Evolutionary conservation across 2,113 vertebrate species (phyloP), one percentile per base, ranked within the genome.

Genomic region (Coptodon rendalli): DNA sequence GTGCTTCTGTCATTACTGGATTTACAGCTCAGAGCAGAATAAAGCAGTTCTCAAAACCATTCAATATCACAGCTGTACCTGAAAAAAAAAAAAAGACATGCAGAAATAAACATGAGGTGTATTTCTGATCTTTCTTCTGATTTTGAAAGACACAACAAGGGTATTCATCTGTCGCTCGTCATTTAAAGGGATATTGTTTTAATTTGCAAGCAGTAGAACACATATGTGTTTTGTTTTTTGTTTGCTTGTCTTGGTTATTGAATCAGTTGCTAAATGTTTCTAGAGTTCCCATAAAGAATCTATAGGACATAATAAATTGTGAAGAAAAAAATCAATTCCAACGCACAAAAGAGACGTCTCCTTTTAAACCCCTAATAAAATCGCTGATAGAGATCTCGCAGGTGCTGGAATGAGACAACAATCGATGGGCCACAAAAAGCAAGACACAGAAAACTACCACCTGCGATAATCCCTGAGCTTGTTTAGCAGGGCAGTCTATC

Each of bases 1-100:
- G 85, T 85, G 81, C 59, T 36, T 92, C 90, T 86, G 87, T 92
- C 87, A 94, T 93, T 89, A 90, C 82, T 83, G 80, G 89, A 92
- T 94, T 94, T 92, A 92, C 92, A 86, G 82, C 86, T 85, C 63
- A 31, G 57, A 89, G 79, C 56, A 79, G 71, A 88, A 89, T 85
- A 89, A 91, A 90, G 29, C 6, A 27, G 9, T 48, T 6, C 40
- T 87, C 13, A 24, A 68, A 83, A 85, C 59, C 17, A 86, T 40
- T 80, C 3, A 3, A 50, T 53, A 43, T 7, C 27, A 38, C 61
- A 48, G 19, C 34, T 82, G 45, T 19, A 84, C 50, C 3, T 56
- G 8, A 40, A 52, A 61, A 66, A 22, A 61, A 66, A 22, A 22
- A 22, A 76, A 6, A 7, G 22, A 19, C 43, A 31, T 8, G 6